Evolutionary conservation across 2,113 vertebrate species (phyloP), one percentile per base, ranked within the genome.

Genomic region (Sigmodon hispidus): DNA sequence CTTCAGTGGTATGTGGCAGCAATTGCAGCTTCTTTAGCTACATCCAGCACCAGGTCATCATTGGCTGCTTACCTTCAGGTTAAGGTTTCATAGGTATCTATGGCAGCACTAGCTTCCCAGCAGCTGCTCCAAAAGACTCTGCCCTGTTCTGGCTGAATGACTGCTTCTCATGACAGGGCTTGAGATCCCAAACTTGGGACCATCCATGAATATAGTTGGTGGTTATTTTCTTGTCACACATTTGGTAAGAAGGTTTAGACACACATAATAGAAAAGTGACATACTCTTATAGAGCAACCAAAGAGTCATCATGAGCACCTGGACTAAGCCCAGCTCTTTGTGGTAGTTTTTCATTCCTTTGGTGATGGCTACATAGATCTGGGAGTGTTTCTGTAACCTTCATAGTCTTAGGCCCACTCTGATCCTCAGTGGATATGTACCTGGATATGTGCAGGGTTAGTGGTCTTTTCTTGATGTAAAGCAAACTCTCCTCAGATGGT

Each of bases 101-200:
- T 7, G 3, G 36, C n/a, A 70, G 59, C 69, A 4, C 10, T 0
- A 0, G 76, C 16, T 5, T 1, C 21, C 61, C 12, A 15, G 70
- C 36, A 52, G 61, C 12, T 9, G 50, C 31, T 12, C 22, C 0
- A 7, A 4, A 69, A 67, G 5, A 1, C 19, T 21, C 5, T 7
- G 0, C 48, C 50, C 3, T 3, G 5, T 22, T 1, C 9, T 24
- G 1, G 76, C 31, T 1, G 61, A 24, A 34, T 2, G 1, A 63
- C 8, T 31, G 26, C 19, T 63, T 34, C 34, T 16, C 2, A 0
- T 61, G 15, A 48, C 55, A 31, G 31, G 43, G 24, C 17, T 93
- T 50, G 8, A 22, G 45, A 59, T 50, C 59, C 13, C 1, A 65
- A 63, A 43, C 45, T 59, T 1, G 0, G 48, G 76, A 69, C 63